A percentile compares a stretch with the other conserved stretches of the same genome.
These are phyloP conservation scores for Flabesymbios commensalis DNA, from an alignment of 2,888 invertebrate species.

Conservation along the genomic window DNA sequence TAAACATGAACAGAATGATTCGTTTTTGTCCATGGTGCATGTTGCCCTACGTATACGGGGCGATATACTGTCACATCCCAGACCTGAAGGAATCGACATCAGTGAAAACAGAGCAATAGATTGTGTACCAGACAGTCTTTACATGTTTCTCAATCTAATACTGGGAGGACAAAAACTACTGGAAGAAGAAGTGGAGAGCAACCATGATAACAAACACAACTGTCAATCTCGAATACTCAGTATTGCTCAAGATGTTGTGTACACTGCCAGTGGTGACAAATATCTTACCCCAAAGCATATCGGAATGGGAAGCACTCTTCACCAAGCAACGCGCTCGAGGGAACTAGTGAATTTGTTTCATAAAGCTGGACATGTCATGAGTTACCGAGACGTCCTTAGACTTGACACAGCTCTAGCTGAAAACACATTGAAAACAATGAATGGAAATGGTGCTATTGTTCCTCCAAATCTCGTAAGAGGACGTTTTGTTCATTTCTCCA, in stretches of 20 bases:
- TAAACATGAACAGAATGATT: conserved; percentile 1
- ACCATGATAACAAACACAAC: background rate
- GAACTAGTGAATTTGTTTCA: conserved; percentile 12
- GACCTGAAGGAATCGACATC: background rate
- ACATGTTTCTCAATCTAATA: conserved; percentile 16
- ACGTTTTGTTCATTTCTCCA: conserved; percentile 5
- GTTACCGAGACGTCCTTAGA: conserved; percentile 8
- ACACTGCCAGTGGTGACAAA: background rate
- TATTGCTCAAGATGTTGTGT: too few relatives aligned
- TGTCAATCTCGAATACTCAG: too few relatives aligned
- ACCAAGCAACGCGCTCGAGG: conserved; percentile 12
- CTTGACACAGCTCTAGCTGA: conserved; percentile 14
- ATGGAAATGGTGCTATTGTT: conserved; percentile 1
- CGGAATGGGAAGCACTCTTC: conserved; percentile 10
- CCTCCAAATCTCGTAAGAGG: background rate
- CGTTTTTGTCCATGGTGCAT: conserved; percentile 10
- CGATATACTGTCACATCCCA: conserved; percentile 8
- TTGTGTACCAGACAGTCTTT: conserved; percentile 11
- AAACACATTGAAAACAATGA: conserved; percentile 5
- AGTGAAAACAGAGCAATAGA: background rate
- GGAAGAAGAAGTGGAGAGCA: conserved; percentile 2
- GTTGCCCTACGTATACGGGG: background rate
- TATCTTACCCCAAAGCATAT: conserved; percentile 15
- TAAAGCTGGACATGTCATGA: conserved; percentile 12
- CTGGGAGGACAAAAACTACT: conserved; percentile 2